Evolutionary conservation across 1,140 invertebrate genomes (phyloP), one percentile per base, ranked within the genome.

Genomic region (Idris sp.): DNA sequence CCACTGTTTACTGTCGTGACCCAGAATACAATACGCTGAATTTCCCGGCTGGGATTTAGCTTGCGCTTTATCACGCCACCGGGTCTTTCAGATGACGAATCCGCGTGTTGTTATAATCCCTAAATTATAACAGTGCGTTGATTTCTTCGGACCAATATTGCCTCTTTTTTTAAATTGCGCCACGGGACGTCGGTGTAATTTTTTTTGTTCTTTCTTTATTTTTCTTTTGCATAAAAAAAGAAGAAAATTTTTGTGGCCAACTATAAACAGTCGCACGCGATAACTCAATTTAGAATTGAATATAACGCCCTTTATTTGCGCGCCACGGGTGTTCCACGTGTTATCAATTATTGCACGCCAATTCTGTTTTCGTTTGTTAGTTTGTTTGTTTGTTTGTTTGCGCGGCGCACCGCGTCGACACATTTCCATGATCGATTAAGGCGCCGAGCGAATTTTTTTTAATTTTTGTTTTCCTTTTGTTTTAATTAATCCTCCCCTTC

Each of bases 251-350:
- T 31, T 54, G 38, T 18, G 25, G 14, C 18, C 25, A 26, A 33
- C 38, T n/a, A n/a, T 33, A 35, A 44, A 44, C 19, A 36, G 30
- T 59, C 18, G 41, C 31, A 35, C 38, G 36, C 59, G 59, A 64
- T 64, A 54, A 46, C 48, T 36, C 25, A 53, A 54, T 53, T 53
- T 53, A 44, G 38, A 53, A 44, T 41, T 43, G 61, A 53, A 54
- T 22, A 6, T n/a, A n/a, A 4, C 49, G 49, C 31, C 18, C 16
- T 44, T 22, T 25, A 22, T 30, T 41, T 40, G 22, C 43, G 58
- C 59, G 69, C 46, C 40, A 33, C 22, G 16, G 31, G 35, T 26
- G 48, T 61, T 40, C 56, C 56, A 28, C 8, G n/a, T n/a, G 36
- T 7, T 44, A 43, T 51, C 41, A 64, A 64, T 64, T 64, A 53